Conservation (phyloP, 2,888 invertebrate species). For the Nezara viridula region DNA sequence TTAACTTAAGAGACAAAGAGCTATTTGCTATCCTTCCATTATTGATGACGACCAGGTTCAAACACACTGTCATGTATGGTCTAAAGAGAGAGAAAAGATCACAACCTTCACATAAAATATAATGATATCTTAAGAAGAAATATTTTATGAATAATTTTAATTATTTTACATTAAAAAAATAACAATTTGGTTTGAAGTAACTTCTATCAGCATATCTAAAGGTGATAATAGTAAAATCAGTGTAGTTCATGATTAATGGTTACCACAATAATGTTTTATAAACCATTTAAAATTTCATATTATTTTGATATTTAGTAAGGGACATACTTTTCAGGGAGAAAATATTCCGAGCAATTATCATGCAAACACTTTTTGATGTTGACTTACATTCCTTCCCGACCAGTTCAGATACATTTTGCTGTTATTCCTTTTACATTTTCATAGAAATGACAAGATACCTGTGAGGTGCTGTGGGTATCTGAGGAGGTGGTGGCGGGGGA, state of each 20-base stretch:
- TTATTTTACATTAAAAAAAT: no score
- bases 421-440: background rate
- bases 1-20: background rate
- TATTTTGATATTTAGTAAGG: background rate
- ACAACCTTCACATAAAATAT: background rate
- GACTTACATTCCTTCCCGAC: background rate
- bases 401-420: background rate
- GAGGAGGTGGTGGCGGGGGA: slow-evolving; percentile 74
- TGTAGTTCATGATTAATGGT: background rate
- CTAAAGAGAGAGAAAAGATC: background rate
- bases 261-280: background rate
- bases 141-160: no score
- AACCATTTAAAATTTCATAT: background rate
- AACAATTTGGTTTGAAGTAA: background rate
- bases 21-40: background rate
- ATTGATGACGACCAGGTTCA: background rate
- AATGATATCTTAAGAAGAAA: background rate
- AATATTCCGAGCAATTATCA: background rate
- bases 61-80: background rate
- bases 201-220: background rate
- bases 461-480: slow-evolving; percentile 67
- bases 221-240: background rate
- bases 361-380: background rate
- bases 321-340: background rate
- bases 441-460: slow-evolving; percentile 63